These are phyloP conservation scores for Plutella xylostella DNA, from an alignment of 2,888 invertebrate species.

Conservation along the genomic window DNA sequence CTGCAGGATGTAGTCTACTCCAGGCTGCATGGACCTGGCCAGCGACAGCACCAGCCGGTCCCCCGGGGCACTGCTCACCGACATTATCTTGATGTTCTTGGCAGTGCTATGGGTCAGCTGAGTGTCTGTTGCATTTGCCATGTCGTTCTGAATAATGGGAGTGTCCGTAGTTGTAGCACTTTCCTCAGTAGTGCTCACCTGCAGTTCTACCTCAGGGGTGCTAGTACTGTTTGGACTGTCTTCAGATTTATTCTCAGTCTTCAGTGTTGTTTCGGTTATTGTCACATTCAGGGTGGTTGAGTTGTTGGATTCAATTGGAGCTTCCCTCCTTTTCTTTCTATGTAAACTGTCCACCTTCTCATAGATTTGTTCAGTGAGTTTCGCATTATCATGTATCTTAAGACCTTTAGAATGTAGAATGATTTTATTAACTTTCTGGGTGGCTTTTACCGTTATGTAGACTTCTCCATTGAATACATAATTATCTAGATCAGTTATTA, in stretches of 20 bases:
- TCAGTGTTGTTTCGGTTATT: not conserved
- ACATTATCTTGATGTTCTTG: slow-evolving; percentile 40
- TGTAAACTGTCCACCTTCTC: slow-evolving; percentile 30
- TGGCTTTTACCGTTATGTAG: slow-evolving; percentile 56
- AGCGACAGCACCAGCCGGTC: slow-evolving; percentile 42
- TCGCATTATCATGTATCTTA: slow-evolving; percentile 40
- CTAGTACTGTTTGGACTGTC: not conserved
- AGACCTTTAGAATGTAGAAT: slow-evolving; percentile 65
- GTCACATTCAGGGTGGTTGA: not conserved
- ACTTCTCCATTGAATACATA: slow-evolving; percentile 53
- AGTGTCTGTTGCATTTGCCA: too few relatives aligned
- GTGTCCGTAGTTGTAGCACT: slow-evolving; percentile 10
- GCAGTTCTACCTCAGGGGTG: not conserved
- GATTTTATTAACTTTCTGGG: slow-evolving; percentile 43
- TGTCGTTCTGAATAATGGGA: slow-evolving; percentile 20
- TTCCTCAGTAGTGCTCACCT: slow-evolving; percentile 9
- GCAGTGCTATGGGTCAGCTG: slow-evolving; percentile 51
- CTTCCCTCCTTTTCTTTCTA: not conserved
- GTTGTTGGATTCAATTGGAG: not conserved
- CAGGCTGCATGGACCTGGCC: slow-evolving; percentile 45
- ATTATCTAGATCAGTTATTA: slow-evolving; percentile 62
- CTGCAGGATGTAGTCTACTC: slow-evolving; percentile 66
- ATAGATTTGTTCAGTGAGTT: slow-evolving; percentile 57
- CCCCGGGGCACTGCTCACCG: slow-evolving; percentile 38
- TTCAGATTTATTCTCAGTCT: slow-evolving; percentile 11